These are phyloP conservation scores for Pituophis catenifer DNA, from an alignment of 2,113 vertebrate genomes.

Conservation along the genomic window DNA sequence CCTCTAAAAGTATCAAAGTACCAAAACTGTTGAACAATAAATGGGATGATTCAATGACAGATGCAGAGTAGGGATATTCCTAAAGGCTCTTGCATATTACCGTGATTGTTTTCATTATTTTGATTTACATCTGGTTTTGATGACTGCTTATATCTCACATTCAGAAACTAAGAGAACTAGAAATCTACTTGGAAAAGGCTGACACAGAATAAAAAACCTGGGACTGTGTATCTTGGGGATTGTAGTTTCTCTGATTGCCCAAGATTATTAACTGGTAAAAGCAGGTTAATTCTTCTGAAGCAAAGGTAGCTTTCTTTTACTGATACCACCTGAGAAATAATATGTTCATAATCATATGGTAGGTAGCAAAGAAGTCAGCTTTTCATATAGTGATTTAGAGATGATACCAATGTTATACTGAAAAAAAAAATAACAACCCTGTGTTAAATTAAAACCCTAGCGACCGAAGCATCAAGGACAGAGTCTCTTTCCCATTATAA, in stretches of 20 bases:
- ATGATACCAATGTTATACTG: background rate
- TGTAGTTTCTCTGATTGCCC: background rate
- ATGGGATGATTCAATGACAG: background rate
- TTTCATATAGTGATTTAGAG: background rate
- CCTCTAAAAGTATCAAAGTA: background rate
- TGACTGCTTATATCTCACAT: background rate
- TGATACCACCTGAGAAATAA: background rate
- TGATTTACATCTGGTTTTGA: background rate
- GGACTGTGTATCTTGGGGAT: background rate
- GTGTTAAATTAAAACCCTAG: background rate
- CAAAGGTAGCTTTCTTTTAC: background rate
- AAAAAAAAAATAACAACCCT: background rate
- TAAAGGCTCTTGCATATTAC: background rate
- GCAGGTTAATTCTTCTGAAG: background rate
- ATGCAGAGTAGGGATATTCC: background rate
- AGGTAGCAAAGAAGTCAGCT: constrained; percentile 1
- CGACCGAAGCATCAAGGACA: constrained; percentile 5
- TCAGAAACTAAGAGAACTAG: background rate
- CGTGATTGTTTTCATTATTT: background rate
- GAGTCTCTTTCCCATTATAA: background rate
- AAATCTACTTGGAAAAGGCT: background rate
- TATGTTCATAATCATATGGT: background rate
- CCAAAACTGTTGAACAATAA: background rate
- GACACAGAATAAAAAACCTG: background rate
- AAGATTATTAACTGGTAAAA: background rate